Conservation (phyloP, 2,797 vertebrate genomes). For the Megalops cyprinoides region DNA sequence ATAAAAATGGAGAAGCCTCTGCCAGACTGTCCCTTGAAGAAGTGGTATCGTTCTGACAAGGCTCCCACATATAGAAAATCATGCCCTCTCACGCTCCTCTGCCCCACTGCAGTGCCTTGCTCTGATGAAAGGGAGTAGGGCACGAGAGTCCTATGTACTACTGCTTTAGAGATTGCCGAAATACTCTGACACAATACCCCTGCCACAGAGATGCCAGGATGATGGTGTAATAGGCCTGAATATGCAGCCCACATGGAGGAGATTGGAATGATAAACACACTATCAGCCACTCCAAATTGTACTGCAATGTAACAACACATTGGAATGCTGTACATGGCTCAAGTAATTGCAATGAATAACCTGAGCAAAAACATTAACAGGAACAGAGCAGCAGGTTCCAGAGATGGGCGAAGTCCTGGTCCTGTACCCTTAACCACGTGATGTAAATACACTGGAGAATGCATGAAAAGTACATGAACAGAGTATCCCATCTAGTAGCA, state of each 20-base stretch:
- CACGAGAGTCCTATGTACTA: conserved; percentile 57
- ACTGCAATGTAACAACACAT: too few relatives aligned
- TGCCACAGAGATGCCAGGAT: too few relatives aligned
- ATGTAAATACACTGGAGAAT: too few relatives aligned
- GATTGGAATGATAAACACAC: too few relatives aligned
- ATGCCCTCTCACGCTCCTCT: conserved; percentile 79
- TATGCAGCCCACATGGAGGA: too few relatives aligned
- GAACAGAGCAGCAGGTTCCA: not conserved
- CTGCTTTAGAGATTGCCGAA: not conserved
- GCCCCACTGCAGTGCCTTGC: conserved; percentile 58
- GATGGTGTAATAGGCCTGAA: too few relatives aligned
- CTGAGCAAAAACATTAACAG: not conserved
- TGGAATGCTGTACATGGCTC: too few relatives aligned
- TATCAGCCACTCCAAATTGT: too few relatives aligned
- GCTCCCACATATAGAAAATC: conserved; percentile 69
- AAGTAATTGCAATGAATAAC: not conserved
- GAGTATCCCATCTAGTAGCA: too few relatives aligned
- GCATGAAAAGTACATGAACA: too few relatives aligned
- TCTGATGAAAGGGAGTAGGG: conserved; percentile 70
- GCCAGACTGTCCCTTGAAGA: conserved; percentile 97
- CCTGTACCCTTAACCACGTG: too few relatives aligned
- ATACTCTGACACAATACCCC: not conserved
- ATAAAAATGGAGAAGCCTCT: conserved; percentile 81
- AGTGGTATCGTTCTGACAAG: conserved; percentile 78
- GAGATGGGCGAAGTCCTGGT: too few relatives aligned